phyloP scores from a whole-genome alignment of 2,797 vertebrate genomes.

The Bradypodion pumilum region DNA sequence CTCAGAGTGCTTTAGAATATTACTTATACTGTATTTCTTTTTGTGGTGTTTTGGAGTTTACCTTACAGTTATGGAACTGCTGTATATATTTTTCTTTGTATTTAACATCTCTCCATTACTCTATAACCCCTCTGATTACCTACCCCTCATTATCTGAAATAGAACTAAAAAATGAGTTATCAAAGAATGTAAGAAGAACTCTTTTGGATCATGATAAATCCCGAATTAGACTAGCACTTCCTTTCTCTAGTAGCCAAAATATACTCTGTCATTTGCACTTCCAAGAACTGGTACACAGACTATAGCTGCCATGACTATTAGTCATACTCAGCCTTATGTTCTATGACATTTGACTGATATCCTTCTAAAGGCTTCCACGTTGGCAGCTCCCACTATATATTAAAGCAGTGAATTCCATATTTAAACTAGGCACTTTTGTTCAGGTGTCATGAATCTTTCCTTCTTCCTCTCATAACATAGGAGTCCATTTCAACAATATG shows the following conservation, averaged over 20 bases:
- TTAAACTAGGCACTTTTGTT: too few relatives aligned
- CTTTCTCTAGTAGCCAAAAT: neutral
- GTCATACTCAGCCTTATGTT: too few relatives aligned
- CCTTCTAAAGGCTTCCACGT: neutral
- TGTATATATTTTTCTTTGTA: neutral
- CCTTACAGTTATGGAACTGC: neutral
- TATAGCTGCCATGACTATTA: too few relatives aligned
- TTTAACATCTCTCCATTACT: neutral
- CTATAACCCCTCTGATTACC: too few relatives aligned
- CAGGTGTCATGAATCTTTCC: neutral
- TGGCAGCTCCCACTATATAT: neutral
- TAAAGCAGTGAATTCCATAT: neutral
- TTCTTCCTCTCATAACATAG: neutral
- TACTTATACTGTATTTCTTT: neutral
- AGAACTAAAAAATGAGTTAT: neutral
- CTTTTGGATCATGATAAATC: neutral
- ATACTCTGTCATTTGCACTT: too few relatives aligned
- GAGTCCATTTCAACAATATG: constrained; percentile 1
- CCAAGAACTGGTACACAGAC: too few relatives aligned
- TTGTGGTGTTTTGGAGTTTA: neutral
- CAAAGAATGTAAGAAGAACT: neutral
- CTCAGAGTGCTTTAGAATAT: neutral
- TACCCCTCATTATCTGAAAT: neutral
- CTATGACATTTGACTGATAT: too few relatives aligned
- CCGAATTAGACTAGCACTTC: neutral